Evolutionary conservation across 53 echinoderm and acorn worm genomes (phyloP).

Genomic region (Temnopleurus reevesii): DNA sequence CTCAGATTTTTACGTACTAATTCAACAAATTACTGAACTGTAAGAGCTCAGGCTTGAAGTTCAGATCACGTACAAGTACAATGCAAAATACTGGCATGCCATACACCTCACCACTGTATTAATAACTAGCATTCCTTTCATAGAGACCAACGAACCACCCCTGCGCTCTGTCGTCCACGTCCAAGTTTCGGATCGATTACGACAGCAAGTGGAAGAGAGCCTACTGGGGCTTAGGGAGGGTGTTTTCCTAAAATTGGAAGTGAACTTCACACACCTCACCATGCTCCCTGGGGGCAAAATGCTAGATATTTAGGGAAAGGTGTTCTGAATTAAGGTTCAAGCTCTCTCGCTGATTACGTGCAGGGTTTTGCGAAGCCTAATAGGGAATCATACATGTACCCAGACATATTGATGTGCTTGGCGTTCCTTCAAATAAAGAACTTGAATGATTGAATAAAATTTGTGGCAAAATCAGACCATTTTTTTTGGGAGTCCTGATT

Average conservation of each 20-base stretch:
- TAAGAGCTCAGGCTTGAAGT: no score
- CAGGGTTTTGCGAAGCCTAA: neutral
- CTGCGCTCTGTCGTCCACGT: neutral
- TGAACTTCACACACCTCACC: conserved; percentile 23
- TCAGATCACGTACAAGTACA: no score
- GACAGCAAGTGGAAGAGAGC: conserved; percentile 19
- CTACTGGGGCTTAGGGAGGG: neutral
- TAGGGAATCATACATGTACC: no score
- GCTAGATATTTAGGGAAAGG: neutral
- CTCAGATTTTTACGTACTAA: no score
- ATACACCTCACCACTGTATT: neutral
- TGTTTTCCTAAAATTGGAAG: conserved; percentile 38
- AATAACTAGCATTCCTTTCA: neutral
- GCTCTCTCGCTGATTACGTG: conserved; percentile 16
- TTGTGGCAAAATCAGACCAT: no score
- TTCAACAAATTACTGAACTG: neutral
- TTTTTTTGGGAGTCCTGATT: no score
- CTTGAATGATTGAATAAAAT: no score
- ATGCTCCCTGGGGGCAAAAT: neutral
- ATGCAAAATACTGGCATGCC: no score
- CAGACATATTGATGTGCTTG: no score
- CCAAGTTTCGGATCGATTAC: neutral
- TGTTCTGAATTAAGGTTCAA: neutral
- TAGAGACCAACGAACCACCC: neutral
- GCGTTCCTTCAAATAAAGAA: no score